Evolutionary conservation across 2,113 vertebrate genomes (phyloP), one percentile per base, ranked within the genome.

Genomic region (Centropristis striata): DNA sequence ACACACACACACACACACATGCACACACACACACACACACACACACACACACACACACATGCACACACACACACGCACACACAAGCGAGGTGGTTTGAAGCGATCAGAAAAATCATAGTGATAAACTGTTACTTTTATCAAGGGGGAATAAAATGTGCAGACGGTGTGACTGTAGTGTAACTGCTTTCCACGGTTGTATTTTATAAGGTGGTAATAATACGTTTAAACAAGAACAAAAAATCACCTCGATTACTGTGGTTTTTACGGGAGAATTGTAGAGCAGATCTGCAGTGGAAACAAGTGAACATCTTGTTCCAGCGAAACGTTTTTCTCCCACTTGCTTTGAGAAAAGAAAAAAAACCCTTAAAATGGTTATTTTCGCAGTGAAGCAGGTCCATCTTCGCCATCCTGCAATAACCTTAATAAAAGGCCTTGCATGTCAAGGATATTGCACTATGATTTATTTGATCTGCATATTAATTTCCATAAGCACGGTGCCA

Each of bases 391-490:
- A 47, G 66, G 23, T 25, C 20, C 41, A 79, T 16, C 47, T 18
- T 37, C 36, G 16, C 36, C 54, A 60, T 14, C 47, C 16, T 73
- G 64, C 53, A 75, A 79, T 65, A 41, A 73, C 15, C 41, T 21
- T 32, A 32, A 32, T 32, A 32, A 32, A 50, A 66, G 37, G 28
- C 54, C 23, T 61, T 21, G 23, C 25, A 41, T 20, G 53, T 61
- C 69, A 44, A 46, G 61, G 39, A 87, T 14, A 80, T 73, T 44
- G 82, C 71, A 76, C n/a, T 41, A 28, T 64, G 86, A 83, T 86
- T 81, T 76, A 74, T 71, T 72, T 32, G 41, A 60, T 72, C 25
- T 76, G 73, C 79, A 88, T 75, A 78, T 85, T 83, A 9, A 83
- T 79, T 80, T 65, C 37, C 81, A 66, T 63, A 47, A 32, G 59